Evolutionary conservation across 2,113 vertebrate species (phyloP).

Genomic region (Eurypyga helias): DNA sequence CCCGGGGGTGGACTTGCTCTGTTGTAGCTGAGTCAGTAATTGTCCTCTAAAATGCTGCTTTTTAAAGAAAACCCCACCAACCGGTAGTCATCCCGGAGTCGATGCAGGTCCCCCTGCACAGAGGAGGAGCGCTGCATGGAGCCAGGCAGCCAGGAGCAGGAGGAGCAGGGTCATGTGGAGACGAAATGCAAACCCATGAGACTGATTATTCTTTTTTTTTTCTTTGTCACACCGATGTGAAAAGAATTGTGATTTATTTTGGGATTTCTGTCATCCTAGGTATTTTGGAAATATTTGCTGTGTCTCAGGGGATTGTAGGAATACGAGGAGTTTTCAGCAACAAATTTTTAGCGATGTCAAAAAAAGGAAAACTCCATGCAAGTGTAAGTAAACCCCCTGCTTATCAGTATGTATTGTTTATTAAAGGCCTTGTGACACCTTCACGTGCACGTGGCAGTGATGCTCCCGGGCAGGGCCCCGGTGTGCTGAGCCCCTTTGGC

Average conservation of each 20-base stretch:
- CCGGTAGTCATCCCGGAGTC: neutral
- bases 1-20: neutral
- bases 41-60: neutral
- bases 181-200: neutral
- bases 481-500: fast-evolving
- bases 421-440: constrained; percentile 15
- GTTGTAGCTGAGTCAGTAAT: fast-evolving
- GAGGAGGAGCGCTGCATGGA: neutral
- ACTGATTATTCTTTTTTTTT: neutral
- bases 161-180: neutral
- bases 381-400: constrained; percentile 85
- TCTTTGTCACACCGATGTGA: constrained; percentile 49
- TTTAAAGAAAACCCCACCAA: neutral
- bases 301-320: constrained; percentile 97
- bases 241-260: constrained; percentile 80
- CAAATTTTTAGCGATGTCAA: constrained; percentile 98
- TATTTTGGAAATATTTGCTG: constrained; percentile 97
- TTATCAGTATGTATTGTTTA: constrained; percentile 22
- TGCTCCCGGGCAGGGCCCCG: neutral
- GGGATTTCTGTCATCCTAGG: constrained; percentile 90
- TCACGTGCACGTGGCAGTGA: neutral
- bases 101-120: neutral
- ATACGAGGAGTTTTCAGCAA: constrained; percentile 98
- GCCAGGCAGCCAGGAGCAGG: neutral
- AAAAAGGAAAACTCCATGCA: constrained; percentile 95